Evolutionary conservation across 2,797 vertebrate genomes (phyloP).

Genomic region (Rhynchotus rufescens): DNA sequence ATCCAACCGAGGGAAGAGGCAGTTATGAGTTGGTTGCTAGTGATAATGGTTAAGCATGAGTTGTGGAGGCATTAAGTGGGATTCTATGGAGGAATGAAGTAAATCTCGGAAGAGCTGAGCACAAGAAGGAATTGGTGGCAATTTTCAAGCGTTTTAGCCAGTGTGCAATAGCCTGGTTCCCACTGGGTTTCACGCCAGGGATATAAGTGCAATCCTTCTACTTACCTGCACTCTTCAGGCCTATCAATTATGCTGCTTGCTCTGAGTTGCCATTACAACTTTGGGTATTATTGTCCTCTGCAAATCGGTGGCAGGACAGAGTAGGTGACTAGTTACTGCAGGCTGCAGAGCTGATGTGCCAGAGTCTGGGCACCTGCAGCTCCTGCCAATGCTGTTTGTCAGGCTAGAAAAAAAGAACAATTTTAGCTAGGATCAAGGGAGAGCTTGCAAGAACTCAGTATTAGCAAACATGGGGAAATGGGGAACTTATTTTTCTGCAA

Average conservation of each 20-base stretch:
- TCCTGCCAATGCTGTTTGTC: neutral
- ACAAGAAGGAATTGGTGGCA: slow-evolving; percentile 66
- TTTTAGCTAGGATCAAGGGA: slow-evolving; percentile 27
- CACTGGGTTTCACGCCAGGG: slow-evolving; percentile 60
- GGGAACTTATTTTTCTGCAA: neutral
- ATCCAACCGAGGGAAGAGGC: slow-evolving; percentile 48
- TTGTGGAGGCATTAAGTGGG: slow-evolving; percentile 67
- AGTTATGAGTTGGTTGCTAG: slow-evolving; percentile 16
- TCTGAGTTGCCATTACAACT: slow-evolving; percentile 12
- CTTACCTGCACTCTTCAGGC: slow-evolving; percentile 64
- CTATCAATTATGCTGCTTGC: slow-evolving; percentile 77
- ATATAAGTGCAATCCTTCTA: slow-evolving; percentile 64
- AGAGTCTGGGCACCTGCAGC: neutral
- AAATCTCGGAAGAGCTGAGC: slow-evolving; percentile 60
- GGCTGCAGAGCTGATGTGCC: neutral
- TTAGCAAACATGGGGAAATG: neutral
- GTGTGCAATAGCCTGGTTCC: slow-evolving; percentile 45
- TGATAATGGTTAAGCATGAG: slow-evolving; percentile 79
- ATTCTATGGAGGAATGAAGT: slow-evolving; percentile 54
- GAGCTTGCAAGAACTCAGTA: slow-evolving; percentile 1
- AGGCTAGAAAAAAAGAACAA: neutral
- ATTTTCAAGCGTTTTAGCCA: slow-evolving; percentile 70
- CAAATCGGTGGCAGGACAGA: neutral
- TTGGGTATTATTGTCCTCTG: slow-evolving; percentile 45
- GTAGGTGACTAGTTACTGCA: neutral